Conservation (phyloP, 2,797 vertebrate species). For the Falco concolor region DNA sequence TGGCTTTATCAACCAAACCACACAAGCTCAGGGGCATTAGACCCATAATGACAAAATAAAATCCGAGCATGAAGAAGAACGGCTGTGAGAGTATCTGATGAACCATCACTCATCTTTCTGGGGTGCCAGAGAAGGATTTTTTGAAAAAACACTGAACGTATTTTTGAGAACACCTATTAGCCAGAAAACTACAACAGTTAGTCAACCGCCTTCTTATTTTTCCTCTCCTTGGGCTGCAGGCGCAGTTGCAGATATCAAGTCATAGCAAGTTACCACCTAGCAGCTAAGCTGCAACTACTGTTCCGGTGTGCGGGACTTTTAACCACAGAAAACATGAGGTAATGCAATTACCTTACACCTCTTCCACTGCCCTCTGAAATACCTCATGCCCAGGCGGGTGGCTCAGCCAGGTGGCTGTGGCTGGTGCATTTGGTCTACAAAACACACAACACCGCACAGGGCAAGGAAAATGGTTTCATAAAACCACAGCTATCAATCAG, state of each 20-base stretch:
- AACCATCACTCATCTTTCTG: background rate
- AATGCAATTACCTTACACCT: background rate
- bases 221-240: background rate
- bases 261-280: background rate
- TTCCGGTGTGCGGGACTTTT: no score
- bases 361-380: background rate
- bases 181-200: background rate
- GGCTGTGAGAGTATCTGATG: fast-evolving
- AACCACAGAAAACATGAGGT: background rate
- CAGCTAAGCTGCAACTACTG: background rate
- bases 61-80: background rate
- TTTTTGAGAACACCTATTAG: background rate
- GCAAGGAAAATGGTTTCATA: background rate
- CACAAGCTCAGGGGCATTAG: no score
- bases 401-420: background rate
- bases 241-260: background rate
- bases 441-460: background rate
- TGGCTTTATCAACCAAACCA: background rate
- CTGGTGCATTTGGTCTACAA: background rate
- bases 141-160: fast-evolving
- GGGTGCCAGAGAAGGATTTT: background rate
- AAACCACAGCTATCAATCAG: background rate
- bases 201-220: background rate
- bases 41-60: background rate
- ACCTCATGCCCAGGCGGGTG: background rate